A percentile compares a stretch with the other conserved stretches of the same genome.
Evolutionary conservation across 2,888 invertebrate species (phyloP).

Genomic region (Protophormia terraenovae): DNA sequence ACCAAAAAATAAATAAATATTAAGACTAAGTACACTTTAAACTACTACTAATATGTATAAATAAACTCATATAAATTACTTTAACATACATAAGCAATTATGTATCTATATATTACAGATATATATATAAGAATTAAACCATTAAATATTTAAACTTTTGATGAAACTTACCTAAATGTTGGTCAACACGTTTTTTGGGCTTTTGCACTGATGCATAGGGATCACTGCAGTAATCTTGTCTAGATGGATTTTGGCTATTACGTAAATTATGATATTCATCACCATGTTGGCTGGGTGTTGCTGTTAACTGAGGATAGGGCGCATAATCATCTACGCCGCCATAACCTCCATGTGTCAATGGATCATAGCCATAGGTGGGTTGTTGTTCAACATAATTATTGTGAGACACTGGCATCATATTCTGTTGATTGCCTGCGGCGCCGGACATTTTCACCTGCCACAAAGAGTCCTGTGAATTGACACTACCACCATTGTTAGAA

Average conservation of each 20-base stretch:
- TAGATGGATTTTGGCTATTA: conserved; percentile 90
- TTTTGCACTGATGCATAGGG: conserved; percentile 95
- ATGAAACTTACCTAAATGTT: conserved; percentile 89
- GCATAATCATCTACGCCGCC: conserved; percentile 92
- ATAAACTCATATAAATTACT: background rate
- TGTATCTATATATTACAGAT: background rate
- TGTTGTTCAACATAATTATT: conserved; percentile 86
- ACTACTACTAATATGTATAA: background rate
- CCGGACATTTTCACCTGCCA: conserved; percentile 97
- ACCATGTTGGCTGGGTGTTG: conserved; percentile 85
- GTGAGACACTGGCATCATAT: conserved; percentile 82
- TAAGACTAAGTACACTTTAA: background rate
- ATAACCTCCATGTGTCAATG: conserved; percentile 91
- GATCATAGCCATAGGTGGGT: conserved; percentile 89
- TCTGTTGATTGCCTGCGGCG: conserved; percentile 86
- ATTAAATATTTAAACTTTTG: background rate
- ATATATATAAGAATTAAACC: background rate
- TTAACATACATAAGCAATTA: too few relatives aligned
- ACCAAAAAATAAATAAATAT: background rate
- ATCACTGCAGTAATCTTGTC: conserved; percentile 93
- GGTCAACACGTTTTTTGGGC: conserved; percentile 93
- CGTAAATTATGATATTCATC: conserved; percentile 88
- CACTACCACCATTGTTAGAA: conserved; percentile 96
- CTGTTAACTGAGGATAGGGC: conserved; percentile 89
- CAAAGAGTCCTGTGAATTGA: conserved; percentile 95